A percentile compares a stretch with the other conserved stretches of the same genome.
These are phyloP conservation scores for Diceros bicornis DNA, from an alignment of 2,797 vertebrate genomes.

Conservation along the genomic window DNA sequence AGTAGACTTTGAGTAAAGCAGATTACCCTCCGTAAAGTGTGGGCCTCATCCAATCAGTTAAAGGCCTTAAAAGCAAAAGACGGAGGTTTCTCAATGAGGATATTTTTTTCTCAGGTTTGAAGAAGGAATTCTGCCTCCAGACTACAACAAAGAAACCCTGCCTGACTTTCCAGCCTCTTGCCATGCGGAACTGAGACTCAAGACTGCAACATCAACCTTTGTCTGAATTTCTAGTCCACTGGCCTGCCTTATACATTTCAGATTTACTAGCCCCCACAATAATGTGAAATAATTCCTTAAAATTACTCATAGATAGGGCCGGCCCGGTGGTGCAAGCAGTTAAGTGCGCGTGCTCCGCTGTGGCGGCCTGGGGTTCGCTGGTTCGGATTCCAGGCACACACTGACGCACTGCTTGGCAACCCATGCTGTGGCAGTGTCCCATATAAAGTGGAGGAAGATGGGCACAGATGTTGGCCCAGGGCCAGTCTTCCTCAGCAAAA, in stretches of 20 bases:
- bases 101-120: background rate
- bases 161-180: background rate
- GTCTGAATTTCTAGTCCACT: background rate
- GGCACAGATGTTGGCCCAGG: no score
- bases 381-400: no score
- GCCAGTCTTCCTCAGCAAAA: no score
- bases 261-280: background rate
- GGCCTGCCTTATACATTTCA: background rate
- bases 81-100: no score
- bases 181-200: background rate
- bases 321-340: no score
- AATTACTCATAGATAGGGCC: background rate
- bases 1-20: background rate
- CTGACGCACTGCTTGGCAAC: no score
- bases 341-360: no score
- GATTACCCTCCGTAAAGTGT: background rate
- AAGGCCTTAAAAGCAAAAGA: background rate
- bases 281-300: background rate
- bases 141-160: background rate
- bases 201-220: background rate
- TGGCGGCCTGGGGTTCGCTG: no score
- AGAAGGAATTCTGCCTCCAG: background rate
- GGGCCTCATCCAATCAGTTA: background rate
- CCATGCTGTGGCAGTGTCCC: no score
- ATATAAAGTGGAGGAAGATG: no score